Evolutionary conservation across 2,888 invertebrate species (phyloP).

Genomic region (Microdon myrmicae): DNA sequence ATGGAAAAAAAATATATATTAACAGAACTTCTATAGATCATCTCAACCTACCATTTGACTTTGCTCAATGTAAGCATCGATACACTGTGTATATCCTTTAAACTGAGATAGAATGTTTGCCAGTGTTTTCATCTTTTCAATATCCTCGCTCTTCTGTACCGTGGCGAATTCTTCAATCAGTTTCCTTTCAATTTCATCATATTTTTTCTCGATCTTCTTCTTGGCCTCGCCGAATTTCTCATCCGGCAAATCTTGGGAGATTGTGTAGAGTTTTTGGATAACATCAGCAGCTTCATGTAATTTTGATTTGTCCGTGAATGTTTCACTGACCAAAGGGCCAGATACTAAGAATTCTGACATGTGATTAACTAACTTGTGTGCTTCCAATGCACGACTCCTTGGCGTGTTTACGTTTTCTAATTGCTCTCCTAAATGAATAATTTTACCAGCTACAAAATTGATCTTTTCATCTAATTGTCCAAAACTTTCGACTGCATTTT

Average conservation of each 20-base stretch:
- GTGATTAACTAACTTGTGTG: slow-evolving; percentile 89
- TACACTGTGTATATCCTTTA: slow-evolving; percentile 95
- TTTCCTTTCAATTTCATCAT: slow-evolving; percentile 87
- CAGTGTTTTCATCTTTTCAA: slow-evolving; percentile 90
- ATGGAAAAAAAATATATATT: slow-evolving; percentile 16
- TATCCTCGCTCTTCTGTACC: slow-evolving; percentile 87
- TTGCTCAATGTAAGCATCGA: slow-evolving; percentile 96
- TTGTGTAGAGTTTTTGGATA: slow-evolving; percentile 94
- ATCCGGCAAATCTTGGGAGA: slow-evolving; percentile 92
- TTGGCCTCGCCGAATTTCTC: slow-evolving; percentile 87
- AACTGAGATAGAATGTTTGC: slow-evolving; percentile 93
- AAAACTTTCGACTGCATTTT: slow-evolving; percentile 87
- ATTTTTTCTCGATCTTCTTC: slow-evolving; percentile 86
- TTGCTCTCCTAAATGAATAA: slow-evolving; percentile 98
- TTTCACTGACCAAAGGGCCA: slow-evolving; percentile 83
- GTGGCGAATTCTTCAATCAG: slow-evolving; percentile 94
- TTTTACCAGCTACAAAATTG: slow-evolving; percentile 96
- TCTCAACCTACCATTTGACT: slow-evolving; percentile 82
- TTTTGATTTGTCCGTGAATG: slow-evolving; percentile 82
- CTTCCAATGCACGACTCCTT: slow-evolving; percentile 92
- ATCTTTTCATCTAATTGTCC: slow-evolving; percentile 95
- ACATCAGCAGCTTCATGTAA: slow-evolving; percentile 96
- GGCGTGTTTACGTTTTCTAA: slow-evolving; percentile 96
- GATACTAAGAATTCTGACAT: slow-evolving; percentile 91
- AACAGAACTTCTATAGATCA: neutral